Evolutionary conservation across 2,797 vertebrate species (phyloP).

Genomic region (Danio aesculapii): DNA sequence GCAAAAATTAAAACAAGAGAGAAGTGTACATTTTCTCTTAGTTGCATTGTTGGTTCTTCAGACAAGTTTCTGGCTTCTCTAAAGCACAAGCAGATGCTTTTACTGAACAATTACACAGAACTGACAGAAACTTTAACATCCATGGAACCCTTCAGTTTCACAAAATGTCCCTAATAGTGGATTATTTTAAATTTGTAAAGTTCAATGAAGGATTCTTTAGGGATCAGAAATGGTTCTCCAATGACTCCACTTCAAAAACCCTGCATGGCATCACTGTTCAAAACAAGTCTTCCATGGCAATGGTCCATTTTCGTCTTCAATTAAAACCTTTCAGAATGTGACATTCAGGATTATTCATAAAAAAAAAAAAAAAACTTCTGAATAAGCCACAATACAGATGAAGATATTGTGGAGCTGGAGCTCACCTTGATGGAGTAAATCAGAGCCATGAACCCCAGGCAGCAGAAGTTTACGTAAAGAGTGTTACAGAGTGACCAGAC

Average conservation of each 20-base stretch:
- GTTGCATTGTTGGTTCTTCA: neutral
- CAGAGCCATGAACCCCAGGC: constrained; percentile 85
- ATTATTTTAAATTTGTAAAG: no score
- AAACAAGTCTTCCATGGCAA: neutral
- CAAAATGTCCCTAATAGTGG: no score
- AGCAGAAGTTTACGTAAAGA: constrained; percentile 87
- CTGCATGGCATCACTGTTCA: no score
- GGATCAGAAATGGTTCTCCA: no score
- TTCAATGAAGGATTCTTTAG: no score
- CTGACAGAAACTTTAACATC: no score
- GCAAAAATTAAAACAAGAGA: no score
- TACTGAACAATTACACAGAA: no score
- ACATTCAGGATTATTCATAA: neutral
- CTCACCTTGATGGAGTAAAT: constrained; percentile 88
- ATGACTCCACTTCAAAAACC: no score
- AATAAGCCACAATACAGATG: neutral
- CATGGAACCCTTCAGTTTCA: no score
- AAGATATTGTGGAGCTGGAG: neutral
- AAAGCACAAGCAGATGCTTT: neutral
- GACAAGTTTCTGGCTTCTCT: neutral
- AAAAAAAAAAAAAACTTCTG: neutral
- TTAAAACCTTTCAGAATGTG: neutral
- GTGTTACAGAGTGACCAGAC: constrained; percentile 87
- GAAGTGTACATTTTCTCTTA: no score
- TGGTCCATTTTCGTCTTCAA: neutral